These are phyloP conservation scores for Galago senegalensis DNA, from an alignment of 2,797 vertebrate genomes.

Conservation along the genomic window DNA sequence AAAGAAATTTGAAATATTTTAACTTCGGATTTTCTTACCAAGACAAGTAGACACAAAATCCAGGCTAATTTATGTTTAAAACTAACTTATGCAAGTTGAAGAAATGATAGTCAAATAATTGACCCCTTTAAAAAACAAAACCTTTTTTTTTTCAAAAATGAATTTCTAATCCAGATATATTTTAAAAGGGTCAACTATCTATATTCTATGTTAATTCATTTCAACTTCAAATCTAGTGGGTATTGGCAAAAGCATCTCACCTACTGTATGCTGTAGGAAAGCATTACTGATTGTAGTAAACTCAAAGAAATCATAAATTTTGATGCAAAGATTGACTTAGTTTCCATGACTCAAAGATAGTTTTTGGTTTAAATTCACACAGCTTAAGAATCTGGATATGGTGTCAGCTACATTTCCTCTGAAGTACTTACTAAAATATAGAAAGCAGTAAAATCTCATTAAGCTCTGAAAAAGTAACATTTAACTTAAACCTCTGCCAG, in stretches of 20 bases:
- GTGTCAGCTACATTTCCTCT: background rate
- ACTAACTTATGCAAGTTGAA: background rate
- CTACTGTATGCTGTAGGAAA: background rate
- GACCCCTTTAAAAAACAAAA: background rate
- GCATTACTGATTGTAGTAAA: background rate
- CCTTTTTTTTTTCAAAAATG: background rate
- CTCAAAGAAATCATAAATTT: conserved; percentile 3
- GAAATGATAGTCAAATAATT: background rate
- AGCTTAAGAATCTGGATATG: background rate
- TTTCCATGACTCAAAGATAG: background rate
- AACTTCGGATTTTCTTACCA: background rate
- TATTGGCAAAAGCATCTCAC: background rate
- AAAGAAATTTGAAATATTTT: conserved; percentile 5
- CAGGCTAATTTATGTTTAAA: conserved; percentile 1
- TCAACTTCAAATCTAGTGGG: background rate
- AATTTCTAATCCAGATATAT: background rate
- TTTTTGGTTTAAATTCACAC: background rate
- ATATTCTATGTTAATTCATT: background rate
- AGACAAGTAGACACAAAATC: background rate
- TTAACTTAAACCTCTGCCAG: background rate
- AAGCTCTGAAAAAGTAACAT: background rate
- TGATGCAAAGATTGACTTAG: background rate
- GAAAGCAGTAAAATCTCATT: conserved; percentile 27
- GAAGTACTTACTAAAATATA: background rate
- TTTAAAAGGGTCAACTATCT: background rate